Evolutionary conservation across 2,888 invertebrate genomes (phyloP).

Genomic region (Drosophila maculinotata): DNA sequence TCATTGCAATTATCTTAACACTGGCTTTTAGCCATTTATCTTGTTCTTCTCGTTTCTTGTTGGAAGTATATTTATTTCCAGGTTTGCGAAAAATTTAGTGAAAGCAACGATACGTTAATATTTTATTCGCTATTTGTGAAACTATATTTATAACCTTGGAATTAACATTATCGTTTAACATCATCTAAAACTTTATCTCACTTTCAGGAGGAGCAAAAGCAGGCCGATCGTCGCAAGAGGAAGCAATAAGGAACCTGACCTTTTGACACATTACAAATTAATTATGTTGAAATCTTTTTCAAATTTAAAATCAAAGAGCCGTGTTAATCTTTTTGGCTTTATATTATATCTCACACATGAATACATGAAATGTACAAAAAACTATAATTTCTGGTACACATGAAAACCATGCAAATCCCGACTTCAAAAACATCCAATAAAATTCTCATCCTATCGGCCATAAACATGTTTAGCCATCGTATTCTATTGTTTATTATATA

Average conservation of each 20-base stretch:
- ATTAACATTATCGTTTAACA: background rate
- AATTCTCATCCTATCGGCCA: constrained; percentile 22
- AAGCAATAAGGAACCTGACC: constrained; percentile 45
- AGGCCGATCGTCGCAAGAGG: constrained; percentile 73
- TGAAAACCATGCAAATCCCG: constrained; percentile 40
- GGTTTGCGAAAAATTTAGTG: constrained; percentile 35
- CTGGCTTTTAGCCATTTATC: constrained; percentile 8
- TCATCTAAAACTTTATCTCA: constrained; percentile 11
- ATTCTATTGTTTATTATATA: constrained; percentile 7
- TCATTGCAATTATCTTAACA: background rate
- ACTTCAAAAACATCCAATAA: constrained; percentile 32
- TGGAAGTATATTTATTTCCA: constrained; percentile 71
- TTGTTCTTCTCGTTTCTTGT: background rate
- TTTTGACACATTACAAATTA: constrained; percentile 14
- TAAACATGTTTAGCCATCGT: background rate
- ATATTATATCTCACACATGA: constrained; percentile 18
- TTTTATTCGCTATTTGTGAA: constrained; percentile 60
- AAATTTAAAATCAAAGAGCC: constrained; percentile 31
- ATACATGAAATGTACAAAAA: constrained; percentile 15
- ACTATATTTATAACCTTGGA: constrained; percentile 69
- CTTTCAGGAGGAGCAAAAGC: constrained; percentile 81
- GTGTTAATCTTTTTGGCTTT: constrained; percentile 38
- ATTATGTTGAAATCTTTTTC: constrained; percentile 21
- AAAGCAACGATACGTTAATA: background rate
- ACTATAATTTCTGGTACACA: constrained; percentile 20